A percentile compares a stretch with the other conserved stretches of the same genome.
Evolutionary conservation across 2,113 vertebrate genomes (phyloP).

Genomic region (Dipodomys stephensi): DNA sequence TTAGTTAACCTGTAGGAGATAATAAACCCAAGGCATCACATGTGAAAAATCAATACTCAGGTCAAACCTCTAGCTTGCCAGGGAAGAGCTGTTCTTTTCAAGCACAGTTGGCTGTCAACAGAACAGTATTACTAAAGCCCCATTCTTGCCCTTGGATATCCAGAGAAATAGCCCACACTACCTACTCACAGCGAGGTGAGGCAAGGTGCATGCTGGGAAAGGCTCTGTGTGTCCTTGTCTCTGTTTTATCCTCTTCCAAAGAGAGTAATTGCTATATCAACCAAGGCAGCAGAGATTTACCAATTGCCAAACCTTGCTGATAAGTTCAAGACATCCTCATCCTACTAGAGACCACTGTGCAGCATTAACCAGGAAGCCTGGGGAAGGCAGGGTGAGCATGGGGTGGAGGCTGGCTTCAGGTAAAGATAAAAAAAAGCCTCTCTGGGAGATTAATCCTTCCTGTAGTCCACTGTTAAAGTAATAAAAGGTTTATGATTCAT

Average conservation of each 20-base stretch:
- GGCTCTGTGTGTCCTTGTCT: neutral
- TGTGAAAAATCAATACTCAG: constrained; percentile 46
- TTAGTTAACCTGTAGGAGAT: constrained; percentile 50
- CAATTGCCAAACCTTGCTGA: constrained; percentile 79
- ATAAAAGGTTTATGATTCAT: constrained; percentile 89
- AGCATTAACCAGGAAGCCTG: constrained; percentile 77
- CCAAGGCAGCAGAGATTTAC: constrained; percentile 83
- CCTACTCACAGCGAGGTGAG: neutral
- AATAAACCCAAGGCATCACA: constrained; percentile 12
- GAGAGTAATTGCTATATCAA: constrained; percentile 80
- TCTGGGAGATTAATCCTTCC: constrained; percentile 85
- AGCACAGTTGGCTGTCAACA: neutral
- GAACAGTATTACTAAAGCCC: neutral
- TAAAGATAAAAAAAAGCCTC: constrained; percentile 83
- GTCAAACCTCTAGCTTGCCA: neutral
- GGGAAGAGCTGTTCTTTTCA: neutral
- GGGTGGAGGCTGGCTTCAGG: constrained; percentile 80
- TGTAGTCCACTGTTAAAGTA: constrained; percentile 83
- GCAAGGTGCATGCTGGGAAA: accelerated
- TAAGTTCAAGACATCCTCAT: constrained; percentile 76
- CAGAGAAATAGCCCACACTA: neutral
- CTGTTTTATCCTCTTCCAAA: constrained; percentile 68
- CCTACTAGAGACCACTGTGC: constrained; percentile 82
- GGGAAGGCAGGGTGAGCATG: constrained; percentile 73
- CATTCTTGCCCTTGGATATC: neutral